Conservation (phyloP, 2,113 vertebrate species). For the Stictonetta naevosa region DNA sequence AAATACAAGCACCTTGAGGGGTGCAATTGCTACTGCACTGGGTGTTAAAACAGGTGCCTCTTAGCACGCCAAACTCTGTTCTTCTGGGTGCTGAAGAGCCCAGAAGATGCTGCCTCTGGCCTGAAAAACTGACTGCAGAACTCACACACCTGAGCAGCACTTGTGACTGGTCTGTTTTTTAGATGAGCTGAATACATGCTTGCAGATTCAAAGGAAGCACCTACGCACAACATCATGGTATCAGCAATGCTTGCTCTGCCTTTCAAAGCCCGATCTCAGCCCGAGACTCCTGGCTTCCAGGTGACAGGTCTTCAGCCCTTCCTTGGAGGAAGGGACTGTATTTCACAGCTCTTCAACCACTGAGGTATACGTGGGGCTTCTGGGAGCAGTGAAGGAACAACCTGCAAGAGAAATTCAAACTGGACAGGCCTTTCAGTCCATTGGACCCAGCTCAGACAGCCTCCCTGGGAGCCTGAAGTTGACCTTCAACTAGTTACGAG, state of each 20-base stretch:
- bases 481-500: background rate
- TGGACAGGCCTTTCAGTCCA: background rate
- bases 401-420: background rate
- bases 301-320: background rate
- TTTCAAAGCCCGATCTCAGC: background rate
- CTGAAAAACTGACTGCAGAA: background rate
- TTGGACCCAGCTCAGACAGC: background rate
- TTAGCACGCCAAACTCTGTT: background rate
- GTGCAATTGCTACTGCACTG: too few relatives aligned
- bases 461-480: background rate
- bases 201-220: background rate
- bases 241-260: background rate
- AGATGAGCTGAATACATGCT: background rate
- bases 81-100: background rate
- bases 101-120: background rate
- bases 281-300: background rate
- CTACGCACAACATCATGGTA: background rate
- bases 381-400: background rate
- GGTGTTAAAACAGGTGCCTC: background rate
- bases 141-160: background rate
- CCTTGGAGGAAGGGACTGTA: background rate
- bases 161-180: background rate
- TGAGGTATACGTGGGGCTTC: background rate
- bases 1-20: background rate
- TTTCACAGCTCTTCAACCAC: background rate